phyloP scores from a whole-genome alignment of 2,888 invertebrate genomes.

The Pachymerium ferrugineum region DNA sequence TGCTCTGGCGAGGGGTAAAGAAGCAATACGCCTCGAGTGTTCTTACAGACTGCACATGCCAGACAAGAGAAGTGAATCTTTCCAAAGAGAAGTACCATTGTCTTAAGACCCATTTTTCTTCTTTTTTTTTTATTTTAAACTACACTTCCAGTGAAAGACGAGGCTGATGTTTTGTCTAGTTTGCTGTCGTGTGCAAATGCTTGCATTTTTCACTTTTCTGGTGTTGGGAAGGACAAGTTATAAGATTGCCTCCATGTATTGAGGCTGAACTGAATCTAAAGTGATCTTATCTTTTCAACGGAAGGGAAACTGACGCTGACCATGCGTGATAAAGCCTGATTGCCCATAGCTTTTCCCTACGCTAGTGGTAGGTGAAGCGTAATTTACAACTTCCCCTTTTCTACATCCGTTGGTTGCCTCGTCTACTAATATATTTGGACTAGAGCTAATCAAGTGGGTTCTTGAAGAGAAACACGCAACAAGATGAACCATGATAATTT shows the following conservation, averaged over 20 bases:
- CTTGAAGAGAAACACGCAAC: background rate
- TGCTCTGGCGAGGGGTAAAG: no score
- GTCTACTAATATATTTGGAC: constrained; percentile 27
- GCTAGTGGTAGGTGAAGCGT: constrained; percentile 8
- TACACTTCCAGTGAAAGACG: background rate
- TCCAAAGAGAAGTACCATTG: background rate
- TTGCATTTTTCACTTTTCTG: background rate
- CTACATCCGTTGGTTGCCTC: constrained; percentile 15
- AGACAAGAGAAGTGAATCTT: background rate
- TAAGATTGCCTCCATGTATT: constrained; percentile 1
- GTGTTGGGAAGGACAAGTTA: background rate
- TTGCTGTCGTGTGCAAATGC: constrained; percentile 1
- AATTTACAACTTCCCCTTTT: constrained; percentile 19
- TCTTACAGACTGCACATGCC: background rate
- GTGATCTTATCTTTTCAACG: constrained; percentile 13
- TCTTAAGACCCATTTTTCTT: background rate
- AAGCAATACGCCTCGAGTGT: background rate
- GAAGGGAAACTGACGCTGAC: constrained; percentile 14
- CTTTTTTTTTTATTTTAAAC: background rate
- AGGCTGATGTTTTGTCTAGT: constrained; percentile 11
- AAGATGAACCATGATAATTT: background rate
- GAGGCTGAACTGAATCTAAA: constrained; percentile 27
- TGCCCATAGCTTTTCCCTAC: constrained; percentile 12
- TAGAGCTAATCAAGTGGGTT: constrained; percentile 2
- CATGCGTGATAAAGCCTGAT: constrained; percentile 19